Percentiles rank a stretch among this genome's conserved stretches.
phyloP scores from a whole-genome alignment of 2,797 vertebrate genomes.

The Steatocranus sp. region DNA sequence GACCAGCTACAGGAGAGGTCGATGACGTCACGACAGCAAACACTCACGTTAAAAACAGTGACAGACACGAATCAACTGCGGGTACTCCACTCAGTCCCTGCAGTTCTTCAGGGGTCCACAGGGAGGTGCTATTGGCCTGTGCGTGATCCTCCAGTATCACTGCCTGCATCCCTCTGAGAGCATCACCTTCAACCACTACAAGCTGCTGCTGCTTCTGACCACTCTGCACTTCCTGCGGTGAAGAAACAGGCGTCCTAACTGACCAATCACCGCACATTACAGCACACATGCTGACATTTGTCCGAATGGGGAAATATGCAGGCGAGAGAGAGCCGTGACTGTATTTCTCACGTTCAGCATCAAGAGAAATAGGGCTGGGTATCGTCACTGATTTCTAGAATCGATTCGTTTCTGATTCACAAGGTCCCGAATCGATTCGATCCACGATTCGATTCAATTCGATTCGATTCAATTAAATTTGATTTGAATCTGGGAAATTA shows the following conservation, averaged over 20 bases:
- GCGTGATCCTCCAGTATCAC: too few relatives aligned
- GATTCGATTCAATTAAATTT: too few relatives aligned
- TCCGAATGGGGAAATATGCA: background rate
- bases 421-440: too few relatives aligned
- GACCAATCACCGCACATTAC: background rate
- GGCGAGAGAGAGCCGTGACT: background rate
- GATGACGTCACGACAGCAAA: background rate
- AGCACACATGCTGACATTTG: background rate
- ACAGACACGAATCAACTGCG: background rate
- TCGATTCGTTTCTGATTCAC: too few relatives aligned
- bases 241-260: background rate
- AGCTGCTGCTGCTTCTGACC: background rate
- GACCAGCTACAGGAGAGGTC: background rate
- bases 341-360: background rate
- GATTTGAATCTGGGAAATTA: too few relatives aligned
- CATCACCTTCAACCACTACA: background rate
- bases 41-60: background rate
- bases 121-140: slow-evolving; percentile 13
- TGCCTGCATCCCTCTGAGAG: background rate
- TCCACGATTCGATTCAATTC: too few relatives aligned
- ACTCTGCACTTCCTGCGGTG: background rate
- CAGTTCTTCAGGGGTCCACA: background rate
- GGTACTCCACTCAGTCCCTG: background rate
- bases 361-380: too few relatives aligned
- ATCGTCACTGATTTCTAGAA: too few relatives aligned